These are phyloP conservation scores for Pristionchus pacificus DNA, from an alignment of 1,140 invertebrate species.

Conservation along the genomic window DNA sequence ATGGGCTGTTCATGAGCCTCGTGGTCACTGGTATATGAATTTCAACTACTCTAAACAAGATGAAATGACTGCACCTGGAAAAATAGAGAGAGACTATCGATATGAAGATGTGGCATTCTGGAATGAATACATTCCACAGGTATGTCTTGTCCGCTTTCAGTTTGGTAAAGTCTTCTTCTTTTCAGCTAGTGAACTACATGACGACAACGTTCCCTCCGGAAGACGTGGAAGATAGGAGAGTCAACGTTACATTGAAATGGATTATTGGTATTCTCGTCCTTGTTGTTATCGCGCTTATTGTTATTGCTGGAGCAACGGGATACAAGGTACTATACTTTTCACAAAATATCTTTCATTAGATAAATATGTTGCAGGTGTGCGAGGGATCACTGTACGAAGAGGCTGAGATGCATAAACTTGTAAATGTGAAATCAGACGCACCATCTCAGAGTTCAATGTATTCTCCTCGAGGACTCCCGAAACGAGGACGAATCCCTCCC, in stretches of 20 bases:
- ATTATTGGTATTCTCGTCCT: slow-evolving; percentile 39
- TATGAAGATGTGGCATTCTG: slow-evolving; percentile 54
- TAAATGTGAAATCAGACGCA: slow-evolving; percentile 2
- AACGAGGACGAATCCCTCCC: slow-evolving; percentile 10
- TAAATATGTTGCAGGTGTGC: slow-evolving; percentile 1
- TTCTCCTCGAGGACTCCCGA: background rate
- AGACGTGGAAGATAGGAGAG: slow-evolving; percentile 45
- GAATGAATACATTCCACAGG: slow-evolving; percentile 51
- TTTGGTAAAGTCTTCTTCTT: background rate
- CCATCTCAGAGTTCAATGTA: background rate
- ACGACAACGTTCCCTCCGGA: slow-evolving; percentile 53
- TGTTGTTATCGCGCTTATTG: slow-evolving; percentile 41
- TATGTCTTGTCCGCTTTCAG: background rate
- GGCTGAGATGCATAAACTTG: slow-evolving; percentile 14
- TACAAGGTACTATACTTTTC: slow-evolving; percentile 42
- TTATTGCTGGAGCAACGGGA: slow-evolving; percentile 40
- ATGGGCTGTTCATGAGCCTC: slow-evolving; percentile 48
- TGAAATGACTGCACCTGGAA: slow-evolving; percentile 31
- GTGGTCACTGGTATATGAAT: slow-evolving; percentile 52
- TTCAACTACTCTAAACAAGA: slow-evolving; percentile 44
- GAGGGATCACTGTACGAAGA: background rate
- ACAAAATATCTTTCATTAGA: background rate
- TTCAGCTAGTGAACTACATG: slow-evolving; percentile 53
- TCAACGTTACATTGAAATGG: slow-evolving; percentile 42
- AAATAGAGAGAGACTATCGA: slow-evolving; percentile 46